These are phyloP conservation scores for Euzetes globulus DNA, from an alignment of 2,888 invertebrate genomes.

Conservation along the genomic window DNA sequence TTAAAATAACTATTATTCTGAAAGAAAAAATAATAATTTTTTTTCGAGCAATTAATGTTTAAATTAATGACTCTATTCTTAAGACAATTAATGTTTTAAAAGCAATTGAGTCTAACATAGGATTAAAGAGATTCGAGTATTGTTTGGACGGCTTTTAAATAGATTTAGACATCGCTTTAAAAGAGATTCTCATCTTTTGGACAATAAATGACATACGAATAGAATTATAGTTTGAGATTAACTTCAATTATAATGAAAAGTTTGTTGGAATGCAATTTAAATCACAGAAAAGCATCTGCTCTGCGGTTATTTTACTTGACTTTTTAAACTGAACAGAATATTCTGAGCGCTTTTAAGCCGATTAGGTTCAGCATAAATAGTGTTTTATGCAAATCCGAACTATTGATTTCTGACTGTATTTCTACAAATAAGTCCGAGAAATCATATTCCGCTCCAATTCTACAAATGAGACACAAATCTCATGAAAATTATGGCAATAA, in stretches of 20 bases:
- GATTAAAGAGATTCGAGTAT: too few relatives aligned
- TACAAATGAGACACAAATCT: too few relatives aligned
- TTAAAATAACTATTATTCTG: too few relatives aligned
- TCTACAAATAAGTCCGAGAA: neutral
- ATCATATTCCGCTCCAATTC: neutral
- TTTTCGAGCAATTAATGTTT: too few relatives aligned
- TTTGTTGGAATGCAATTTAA: neutral
- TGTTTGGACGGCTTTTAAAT: too few relatives aligned
- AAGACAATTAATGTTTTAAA: too few relatives aligned
- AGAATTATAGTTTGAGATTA: neutral
- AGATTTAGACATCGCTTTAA: neutral
- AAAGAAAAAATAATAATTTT: too few relatives aligned
- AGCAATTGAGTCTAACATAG: too few relatives aligned
- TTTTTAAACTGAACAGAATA: neutral
- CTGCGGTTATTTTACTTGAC: neutral
- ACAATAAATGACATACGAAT: neutral
- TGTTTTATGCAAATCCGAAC: neutral
- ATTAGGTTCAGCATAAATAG: neutral
- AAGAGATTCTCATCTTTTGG: neutral
- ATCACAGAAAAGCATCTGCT: slow-evolving; percentile 2
- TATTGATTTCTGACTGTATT: neutral
- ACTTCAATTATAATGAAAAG: neutral
- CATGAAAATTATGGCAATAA: neutral
- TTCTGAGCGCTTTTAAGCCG: neutral
- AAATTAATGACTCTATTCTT: too few relatives aligned